phyloP scores from a whole-genome alignment of 2,113 vertebrate species.

The Microtus ochrogaster region DNA sequence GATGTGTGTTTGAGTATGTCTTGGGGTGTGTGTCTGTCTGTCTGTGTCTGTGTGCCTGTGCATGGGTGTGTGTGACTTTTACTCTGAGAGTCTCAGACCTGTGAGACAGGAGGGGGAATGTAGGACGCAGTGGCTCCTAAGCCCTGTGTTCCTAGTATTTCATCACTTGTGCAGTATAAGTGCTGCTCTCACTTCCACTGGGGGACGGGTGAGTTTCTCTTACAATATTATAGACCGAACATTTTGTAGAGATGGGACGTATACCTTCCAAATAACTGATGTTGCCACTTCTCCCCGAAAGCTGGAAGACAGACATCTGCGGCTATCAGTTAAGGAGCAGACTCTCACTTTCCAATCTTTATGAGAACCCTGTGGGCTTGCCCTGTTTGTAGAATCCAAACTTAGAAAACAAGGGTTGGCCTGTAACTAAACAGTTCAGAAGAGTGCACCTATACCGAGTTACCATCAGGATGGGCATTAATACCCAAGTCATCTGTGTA shows the following conservation, averaged over 20 bases:
- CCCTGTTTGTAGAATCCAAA: not conserved
- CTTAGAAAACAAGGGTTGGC: constrained; percentile 40
- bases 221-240: constrained; percentile 12
- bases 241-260: not conserved
- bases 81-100: not conserved
- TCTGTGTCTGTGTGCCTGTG: not conserved
- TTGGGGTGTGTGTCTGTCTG: not conserved
- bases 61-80: not conserved
- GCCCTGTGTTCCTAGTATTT: not conserved
- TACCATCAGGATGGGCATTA: not conserved
- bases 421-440: not conserved
- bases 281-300: not conserved
- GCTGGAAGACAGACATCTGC: not conserved
- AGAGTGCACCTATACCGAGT: not conserved
- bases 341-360: not conserved
- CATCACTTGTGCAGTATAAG: not conserved
- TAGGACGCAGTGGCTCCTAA: not conserved
- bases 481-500: not conserved
- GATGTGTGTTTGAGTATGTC: not conserved
- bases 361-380: not conserved
- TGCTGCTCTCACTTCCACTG: not conserved
- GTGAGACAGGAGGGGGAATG: not conserved
- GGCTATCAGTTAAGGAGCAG: not conserved
- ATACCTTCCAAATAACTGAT: not conserved
- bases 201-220: constrained; percentile 4